A percentile compares a stretch with the other conserved stretches of the same genome.
phyloP scores from a whole-genome alignment of 2,113 vertebrate species.

The Nannobrachium achirus region DNA sequence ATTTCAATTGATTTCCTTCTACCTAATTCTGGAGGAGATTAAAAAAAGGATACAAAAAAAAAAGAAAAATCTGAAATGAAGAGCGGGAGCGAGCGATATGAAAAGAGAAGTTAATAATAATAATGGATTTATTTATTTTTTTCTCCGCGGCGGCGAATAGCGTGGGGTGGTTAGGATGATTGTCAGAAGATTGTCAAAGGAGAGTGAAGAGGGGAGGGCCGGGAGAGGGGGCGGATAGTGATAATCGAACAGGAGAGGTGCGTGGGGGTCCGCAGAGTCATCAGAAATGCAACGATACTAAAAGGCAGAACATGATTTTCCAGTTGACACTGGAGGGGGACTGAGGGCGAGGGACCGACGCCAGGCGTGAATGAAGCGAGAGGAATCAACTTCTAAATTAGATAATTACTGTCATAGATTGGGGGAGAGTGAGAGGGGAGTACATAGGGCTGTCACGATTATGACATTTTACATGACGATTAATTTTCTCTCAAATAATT shows the following conservation, averaged over 20 bases:
- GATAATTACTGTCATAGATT: conserved; percentile 72
- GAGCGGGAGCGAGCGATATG: conserved; percentile 37
- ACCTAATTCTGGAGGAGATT: conserved; percentile 53
- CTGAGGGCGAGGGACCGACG: conserved; percentile 59
- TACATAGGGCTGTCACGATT: too few relatives aligned
- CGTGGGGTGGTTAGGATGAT: conserved; percentile 30
- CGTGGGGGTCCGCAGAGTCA: conserved; percentile 73
- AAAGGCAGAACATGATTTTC: conserved; percentile 74
- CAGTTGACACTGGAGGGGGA: conserved; percentile 61
- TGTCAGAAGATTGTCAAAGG: conserved; percentile 26
- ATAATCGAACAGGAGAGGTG: conserved; percentile 65
- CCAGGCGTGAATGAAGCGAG: conserved; percentile 32
- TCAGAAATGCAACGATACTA: conserved; percentile 80
- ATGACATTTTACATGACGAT: too few relatives aligned
- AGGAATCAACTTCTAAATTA: conserved; percentile 73
- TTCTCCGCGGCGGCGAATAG: conserved; percentile 23
- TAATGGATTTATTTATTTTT: conserved; percentile 64
- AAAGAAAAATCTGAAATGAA: conserved; percentile 60
- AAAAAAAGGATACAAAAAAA: conserved; percentile 20
- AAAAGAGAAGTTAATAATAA: conserved; percentile 71
- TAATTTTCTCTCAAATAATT: too few relatives aligned
- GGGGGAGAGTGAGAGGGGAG: conserved; percentile 1
- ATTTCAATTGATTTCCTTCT: conserved; percentile 66
- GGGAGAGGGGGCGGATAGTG: conserved; percentile 30
- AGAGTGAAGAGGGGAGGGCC: conserved; percentile 25